Percentiles rank a stretch among this genome's conserved stretches.
These are phyloP conservation scores for Ophion costatus DNA, from an alignment of 2,888 invertebrate genomes.

Conservation along the genomic window DNA sequence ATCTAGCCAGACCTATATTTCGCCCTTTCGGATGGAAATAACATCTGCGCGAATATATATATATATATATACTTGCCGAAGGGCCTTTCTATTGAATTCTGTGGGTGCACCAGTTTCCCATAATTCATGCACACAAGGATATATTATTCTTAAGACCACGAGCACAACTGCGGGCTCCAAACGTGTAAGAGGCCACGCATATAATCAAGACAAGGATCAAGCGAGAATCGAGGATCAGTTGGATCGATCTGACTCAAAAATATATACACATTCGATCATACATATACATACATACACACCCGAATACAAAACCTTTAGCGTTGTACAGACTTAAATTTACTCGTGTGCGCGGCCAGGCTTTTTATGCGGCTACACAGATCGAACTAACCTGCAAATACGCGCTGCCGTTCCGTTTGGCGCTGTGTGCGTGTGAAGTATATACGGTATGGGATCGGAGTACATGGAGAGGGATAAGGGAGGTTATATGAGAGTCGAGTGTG, in stretches of 20 bases:
- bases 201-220: slow-evolving; percentile 60
- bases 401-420: not conserved
- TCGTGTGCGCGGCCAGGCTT: slow-evolving; percentile 16
- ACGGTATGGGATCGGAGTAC: not conserved
- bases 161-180: slow-evolving; percentile 33
- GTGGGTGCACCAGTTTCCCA: slow-evolving; percentile 64
- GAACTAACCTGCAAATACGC: slow-evolving; percentile 6
- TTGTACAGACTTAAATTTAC: not conserved
- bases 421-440: not conserved
- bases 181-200: slow-evolving; percentile 40
- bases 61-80: slow-evolving; percentile 42
- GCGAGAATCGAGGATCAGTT: slow-evolving; percentile 56
- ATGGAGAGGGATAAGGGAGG: not conserved
- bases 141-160: slow-evolving; percentile 56
- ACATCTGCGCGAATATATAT: slow-evolving; percentile 55
- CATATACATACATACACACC: no score
- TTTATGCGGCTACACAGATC: not conserved
- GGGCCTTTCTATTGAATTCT: slow-evolving; percentile 62
- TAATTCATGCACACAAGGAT: slow-evolving; percentile 61
- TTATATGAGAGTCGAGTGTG: slow-evolving; percentile 59
- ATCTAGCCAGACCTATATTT: not conserved
- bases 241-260: slow-evolving; percentile 46
- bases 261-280: not conserved
- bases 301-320: not conserved
- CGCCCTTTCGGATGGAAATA: slow-evolving; percentile 60